Percentiles rank a stretch among this genome's conserved stretches.
These are phyloP conservation scores for Drosophila merina DNA, from an alignment of 2,888 invertebrate species.

Conservation along the genomic window DNA sequence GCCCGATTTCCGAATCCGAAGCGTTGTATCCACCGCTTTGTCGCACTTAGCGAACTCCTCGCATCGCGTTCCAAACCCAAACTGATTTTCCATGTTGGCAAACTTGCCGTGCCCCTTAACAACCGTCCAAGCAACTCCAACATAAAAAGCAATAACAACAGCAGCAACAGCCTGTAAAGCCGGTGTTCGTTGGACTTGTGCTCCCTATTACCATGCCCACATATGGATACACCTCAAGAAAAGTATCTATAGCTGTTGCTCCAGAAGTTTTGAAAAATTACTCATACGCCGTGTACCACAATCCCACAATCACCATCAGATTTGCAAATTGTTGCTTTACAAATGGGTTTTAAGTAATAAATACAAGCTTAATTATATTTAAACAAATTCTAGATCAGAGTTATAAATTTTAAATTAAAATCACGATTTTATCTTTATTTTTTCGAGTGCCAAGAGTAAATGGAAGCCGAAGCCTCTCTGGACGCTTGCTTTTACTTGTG, in stretches of 20 bases:
- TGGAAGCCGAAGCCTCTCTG: conserved; percentile 42
- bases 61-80: conserved; percentile 73
- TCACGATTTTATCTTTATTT: background rate
- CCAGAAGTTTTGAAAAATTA: background rate
- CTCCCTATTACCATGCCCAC: conserved; percentile 42
- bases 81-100: conserved; percentile 78
- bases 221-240: conserved; percentile 15
- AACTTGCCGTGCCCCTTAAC: conserved; percentile 73
- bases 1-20: conserved; percentile 8
- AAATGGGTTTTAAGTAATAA: no score
- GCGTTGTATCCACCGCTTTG: conserved; percentile 9
- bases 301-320: no score
- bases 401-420: no score
- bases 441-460: conserved; percentile 38
- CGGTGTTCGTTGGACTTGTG: conserved; percentile 73
- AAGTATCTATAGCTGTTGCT: background rate
- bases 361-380: no score
- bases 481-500: conserved; percentile 51
- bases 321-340: no score
- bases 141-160: conserved; percentile 54
- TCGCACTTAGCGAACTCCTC: conserved; percentile 46
- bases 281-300: background rate
- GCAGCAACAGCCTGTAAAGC: conserved; percentile 73
- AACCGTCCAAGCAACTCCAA: conserved; percentile 53
- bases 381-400: no score